Percentiles rank a stretch among this genome's conserved stretches.
phyloP scores from a whole-genome alignment of 2,797 vertebrate genomes.

The Gymnopithys bicolor region DNA sequence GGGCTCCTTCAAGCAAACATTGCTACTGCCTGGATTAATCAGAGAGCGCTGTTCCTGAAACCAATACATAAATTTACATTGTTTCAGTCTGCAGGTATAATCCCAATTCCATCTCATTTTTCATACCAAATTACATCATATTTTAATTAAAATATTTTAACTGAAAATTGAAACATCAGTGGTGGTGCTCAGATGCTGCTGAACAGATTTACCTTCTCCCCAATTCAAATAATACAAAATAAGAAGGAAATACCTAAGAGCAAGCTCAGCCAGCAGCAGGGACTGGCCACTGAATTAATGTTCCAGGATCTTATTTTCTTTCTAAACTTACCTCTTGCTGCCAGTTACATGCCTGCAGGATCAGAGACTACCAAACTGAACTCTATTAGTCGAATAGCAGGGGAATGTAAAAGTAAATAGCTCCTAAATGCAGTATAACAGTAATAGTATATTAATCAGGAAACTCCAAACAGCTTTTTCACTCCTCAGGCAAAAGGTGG shows the following conservation, averaged over 20 bases:
- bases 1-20: neutral
- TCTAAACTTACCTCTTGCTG: neutral
- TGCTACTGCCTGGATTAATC: slow-evolving; percentile 1
- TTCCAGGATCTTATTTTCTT: neutral
- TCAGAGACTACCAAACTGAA: neutral
- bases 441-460: neutral
- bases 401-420: neutral
- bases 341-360: neutral
- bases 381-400: neutral
- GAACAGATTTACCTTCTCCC: slow-evolving; percentile 25
- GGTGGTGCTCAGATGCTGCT: slow-evolving; percentile 39
- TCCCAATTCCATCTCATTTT: slow-evolving; percentile 44
- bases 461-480: neutral
- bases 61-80: neutral
- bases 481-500: neutral
- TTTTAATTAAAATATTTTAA: slow-evolving; percentile 67
- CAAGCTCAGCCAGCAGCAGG: neutral
- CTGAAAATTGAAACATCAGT: slow-evolving; percentile 64
- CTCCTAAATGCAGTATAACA: neutral
- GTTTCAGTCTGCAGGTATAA: neutral
- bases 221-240: neutral
- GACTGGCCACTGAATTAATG: neutral
- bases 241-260: neutral
- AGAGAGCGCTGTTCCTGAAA: slow-evolving; percentile 3
- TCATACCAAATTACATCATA: slow-evolving; percentile 35